A percentile compares a stretch with the other conserved stretches of the same genome.
Conservation (phyloP, 2,797 vertebrate genomes). For the Sebastiscus tertius region DNA sequence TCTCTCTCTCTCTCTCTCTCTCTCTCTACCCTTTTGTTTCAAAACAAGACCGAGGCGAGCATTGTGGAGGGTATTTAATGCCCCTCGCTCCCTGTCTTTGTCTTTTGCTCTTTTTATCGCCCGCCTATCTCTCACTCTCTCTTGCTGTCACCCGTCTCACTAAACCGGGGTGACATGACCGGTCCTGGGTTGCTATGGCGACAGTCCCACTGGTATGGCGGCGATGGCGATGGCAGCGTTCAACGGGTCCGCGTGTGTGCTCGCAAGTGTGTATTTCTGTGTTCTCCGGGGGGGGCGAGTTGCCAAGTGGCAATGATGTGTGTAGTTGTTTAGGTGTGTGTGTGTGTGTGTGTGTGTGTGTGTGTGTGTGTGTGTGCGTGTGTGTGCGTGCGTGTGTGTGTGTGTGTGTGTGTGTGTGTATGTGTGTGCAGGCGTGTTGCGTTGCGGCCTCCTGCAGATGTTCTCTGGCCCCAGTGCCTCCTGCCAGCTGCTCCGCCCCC, state of each 20-base stretch:
- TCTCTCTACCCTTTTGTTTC: conserved; percentile 56
- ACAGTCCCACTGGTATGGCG: conserved; percentile 86
- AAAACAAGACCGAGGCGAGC: conserved; percentile 45
- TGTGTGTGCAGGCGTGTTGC: not conserved
- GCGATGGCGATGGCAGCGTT: conserved; percentile 54
- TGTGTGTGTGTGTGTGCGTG: too few relatives aligned
- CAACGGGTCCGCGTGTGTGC: conserved; percentile 23
- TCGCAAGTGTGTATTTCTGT: conserved; percentile 29
- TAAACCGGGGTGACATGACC: conserved; percentile 88
- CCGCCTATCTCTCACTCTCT: conserved; percentile 65
- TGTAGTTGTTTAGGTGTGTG: not conserved
- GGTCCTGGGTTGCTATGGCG: conserved; percentile 96
- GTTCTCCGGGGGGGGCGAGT: conserved; percentile 25
- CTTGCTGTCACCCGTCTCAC: conserved; percentile 71
- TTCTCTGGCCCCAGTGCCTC: conserved; percentile 94
- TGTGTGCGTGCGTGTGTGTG: not conserved
- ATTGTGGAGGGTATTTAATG: conserved; percentile 67
- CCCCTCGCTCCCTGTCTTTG: conserved; percentile 62
- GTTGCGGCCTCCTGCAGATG: conserved; percentile 89
- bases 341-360: too few relatives aligned
- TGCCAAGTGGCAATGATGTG: conserved; percentile 40
- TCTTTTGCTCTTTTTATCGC: conserved; percentile 78
- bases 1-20: not conserved
- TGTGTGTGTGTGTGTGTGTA: not conserved
- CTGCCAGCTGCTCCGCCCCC: conserved; percentile 95